phyloP scores from a whole-genome alignment of 2,113 vertebrate species.

The Saimiri boliviensis region DNA sequence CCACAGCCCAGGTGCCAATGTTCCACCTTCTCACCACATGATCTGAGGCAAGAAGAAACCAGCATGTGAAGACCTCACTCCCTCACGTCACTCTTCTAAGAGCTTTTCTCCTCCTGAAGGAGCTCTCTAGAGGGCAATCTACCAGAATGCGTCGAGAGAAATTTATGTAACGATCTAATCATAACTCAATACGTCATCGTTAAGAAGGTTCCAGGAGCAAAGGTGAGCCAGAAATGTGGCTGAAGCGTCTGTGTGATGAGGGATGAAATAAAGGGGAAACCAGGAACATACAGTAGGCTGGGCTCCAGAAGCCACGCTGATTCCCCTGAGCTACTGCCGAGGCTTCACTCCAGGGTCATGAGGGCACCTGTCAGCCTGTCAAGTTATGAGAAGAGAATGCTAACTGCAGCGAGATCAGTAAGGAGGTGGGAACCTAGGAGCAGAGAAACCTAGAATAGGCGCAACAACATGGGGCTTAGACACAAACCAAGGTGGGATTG shows the following conservation, averaged over 20 bases:
- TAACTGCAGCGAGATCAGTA: rapidly evolving
- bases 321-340: background rate
- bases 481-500: background rate
- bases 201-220: background rate
- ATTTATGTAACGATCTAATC: slow-evolving; percentile 20
- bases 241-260: background rate
- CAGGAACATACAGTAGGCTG: background rate
- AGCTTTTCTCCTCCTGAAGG: background rate
- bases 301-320: background rate
- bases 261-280: background rate
- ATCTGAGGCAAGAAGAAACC: background rate
- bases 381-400: background rate
- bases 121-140: background rate
- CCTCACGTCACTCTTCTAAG: background rate
- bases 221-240: background rate
- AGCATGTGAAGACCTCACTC: background rate
- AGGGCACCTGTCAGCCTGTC: background rate
- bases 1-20: background rate
- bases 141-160: background rate
- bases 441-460: background rate
- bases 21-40: background rate
- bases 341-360: rapidly evolving
- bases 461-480: background rate
- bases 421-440: background rate
- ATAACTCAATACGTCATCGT: slow-evolving; percentile 16